Percentiles rank a stretch among this genome's conserved stretches.
phyloP scores from a whole-genome alignment of 2,888 invertebrate genomes.

The Brachypterus glaber region DNA sequence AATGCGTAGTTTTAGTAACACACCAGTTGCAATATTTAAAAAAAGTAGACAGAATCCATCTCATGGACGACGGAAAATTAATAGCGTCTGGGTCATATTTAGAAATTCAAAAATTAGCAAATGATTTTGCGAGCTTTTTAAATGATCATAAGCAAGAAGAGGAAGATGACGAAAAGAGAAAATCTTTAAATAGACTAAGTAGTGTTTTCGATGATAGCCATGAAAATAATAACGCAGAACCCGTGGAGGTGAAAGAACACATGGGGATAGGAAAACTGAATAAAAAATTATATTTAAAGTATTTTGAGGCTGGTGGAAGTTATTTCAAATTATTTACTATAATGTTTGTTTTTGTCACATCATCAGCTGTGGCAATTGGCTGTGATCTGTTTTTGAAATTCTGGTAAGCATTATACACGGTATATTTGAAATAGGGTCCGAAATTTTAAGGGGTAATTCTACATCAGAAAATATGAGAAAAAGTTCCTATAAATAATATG shows the following conservation, averaged over 20 bases:
- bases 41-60: slow-evolving; percentile 47
- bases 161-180: slow-evolving; percentile 15
- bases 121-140: slow-evolving; percentile 56
- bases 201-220: slow-evolving; percentile 10
- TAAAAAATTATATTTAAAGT: slow-evolving; percentile 51
- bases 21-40: slow-evolving; percentile 59
- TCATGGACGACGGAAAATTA: slow-evolving; percentile 47
- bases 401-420: too few species aligned
- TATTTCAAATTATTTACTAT: slow-evolving; percentile 50
- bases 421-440: too few species aligned
- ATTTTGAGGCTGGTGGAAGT: slow-evolving; percentile 63
- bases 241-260: slow-evolving; percentile 46
- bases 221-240: slow-evolving; percentile 21
- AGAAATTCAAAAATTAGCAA: slow-evolving; percentile 57
- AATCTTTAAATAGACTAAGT: too few species aligned
- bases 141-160: slow-evolving; percentile 20
- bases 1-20: slow-evolving; percentile 65
- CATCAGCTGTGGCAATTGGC: slow-evolving; percentile 62
- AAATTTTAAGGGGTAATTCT: too few species aligned
- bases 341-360: slow-evolving; percentile 51
- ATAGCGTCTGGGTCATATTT: slow-evolving; percentile 57
- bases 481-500: too few species aligned
- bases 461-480: too few species aligned
- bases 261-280: slow-evolving; percentile 48
- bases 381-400: slow-evolving; percentile 71